These are phyloP conservation scores for Nomada ruficornis DNA, from an alignment of 2,888 invertebrate species.

Conservation along the genomic window DNA sequence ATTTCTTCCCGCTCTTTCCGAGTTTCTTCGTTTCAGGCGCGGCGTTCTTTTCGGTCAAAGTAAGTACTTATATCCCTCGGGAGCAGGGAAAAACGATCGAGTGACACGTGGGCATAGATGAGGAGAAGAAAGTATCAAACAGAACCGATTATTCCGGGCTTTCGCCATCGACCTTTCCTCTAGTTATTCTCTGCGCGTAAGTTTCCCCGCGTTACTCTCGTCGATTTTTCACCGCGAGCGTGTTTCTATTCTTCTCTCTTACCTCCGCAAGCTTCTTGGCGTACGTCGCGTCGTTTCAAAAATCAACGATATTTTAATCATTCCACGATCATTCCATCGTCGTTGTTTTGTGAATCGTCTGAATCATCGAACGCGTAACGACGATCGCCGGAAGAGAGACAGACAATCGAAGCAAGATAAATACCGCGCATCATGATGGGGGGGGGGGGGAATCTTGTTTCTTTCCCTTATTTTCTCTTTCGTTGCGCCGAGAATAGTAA, in stretches of 20 bases:
- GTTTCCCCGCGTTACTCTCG: not conserved
- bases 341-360: conserved; percentile 16
- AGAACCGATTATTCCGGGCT: not conserved
- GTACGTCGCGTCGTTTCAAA: not conserved
- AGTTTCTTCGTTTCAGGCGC: conserved; percentile 4
- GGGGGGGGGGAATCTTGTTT: not conserved
- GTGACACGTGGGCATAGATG: not conserved
- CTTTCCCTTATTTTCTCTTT: conserved; percentile 46
- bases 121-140: conserved; percentile 1
- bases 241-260: not conserved
- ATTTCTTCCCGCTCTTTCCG: conserved; percentile 10
- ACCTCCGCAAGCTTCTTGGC: not conserved
- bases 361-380: not conserved
- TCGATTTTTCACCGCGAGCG: no score
- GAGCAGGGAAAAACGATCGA: not conserved
- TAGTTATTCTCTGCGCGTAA: not conserved
- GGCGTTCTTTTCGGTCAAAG: conserved; percentile 22
- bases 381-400: conserved; percentile 24
- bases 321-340: conserved; percentile 65
- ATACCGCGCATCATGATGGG: not conserved
- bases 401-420: conserved; percentile 18
- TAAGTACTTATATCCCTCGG: conserved; percentile 39
- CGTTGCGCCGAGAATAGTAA: conserved; percentile 6
- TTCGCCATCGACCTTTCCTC: conserved; percentile 8
- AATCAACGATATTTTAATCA: conserved; percentile 30